Evolutionary conservation across 1,140 invertebrate species (phyloP).

Genomic region (Drosophila lini): DNA sequence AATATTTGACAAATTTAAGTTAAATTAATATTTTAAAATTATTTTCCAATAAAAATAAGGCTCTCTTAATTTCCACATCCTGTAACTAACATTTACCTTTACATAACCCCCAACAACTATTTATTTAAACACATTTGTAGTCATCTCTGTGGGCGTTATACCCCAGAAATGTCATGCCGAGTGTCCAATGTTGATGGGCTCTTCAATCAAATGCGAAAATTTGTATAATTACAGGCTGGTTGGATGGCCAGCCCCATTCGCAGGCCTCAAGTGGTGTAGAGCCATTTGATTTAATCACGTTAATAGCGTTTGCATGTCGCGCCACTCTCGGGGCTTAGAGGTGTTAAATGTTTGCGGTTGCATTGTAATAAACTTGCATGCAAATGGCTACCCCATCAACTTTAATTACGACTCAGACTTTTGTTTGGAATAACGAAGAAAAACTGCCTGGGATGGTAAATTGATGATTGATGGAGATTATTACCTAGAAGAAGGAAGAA

Average conservation of each 20-base stretch:
- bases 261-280: conserved; percentile 33
- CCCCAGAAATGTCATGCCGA: conserved; percentile 36
- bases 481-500: conserved; percentile 4
- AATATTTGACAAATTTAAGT: background rate
- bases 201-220: conserved; percentile 79
- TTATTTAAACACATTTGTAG: conserved; percentile 5
- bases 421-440: conserved; percentile 53
- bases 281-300: conserved; percentile 77
- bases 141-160: background rate
- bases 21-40: background rate
- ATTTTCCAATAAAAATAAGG: background rate
- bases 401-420: conserved; percentile 60
- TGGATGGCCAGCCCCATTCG: conserved; percentile 3
- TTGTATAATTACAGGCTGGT: conserved; percentile 71
- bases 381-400: conserved; percentile 68
- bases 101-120: background rate
- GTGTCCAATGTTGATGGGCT: conserved; percentile 43
- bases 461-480: conserved; percentile 66
- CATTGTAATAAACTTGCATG: conserved; percentile 65
- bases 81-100: background rate
- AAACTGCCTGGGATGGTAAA: conserved; percentile 51
- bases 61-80: background rate
- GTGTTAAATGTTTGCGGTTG: conserved; percentile 75
- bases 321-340: conserved; percentile 42
- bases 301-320: conserved; percentile 78